Conservation (phyloP, 2,888 invertebrate species). For the Sinhomidia bicolor region DNA sequence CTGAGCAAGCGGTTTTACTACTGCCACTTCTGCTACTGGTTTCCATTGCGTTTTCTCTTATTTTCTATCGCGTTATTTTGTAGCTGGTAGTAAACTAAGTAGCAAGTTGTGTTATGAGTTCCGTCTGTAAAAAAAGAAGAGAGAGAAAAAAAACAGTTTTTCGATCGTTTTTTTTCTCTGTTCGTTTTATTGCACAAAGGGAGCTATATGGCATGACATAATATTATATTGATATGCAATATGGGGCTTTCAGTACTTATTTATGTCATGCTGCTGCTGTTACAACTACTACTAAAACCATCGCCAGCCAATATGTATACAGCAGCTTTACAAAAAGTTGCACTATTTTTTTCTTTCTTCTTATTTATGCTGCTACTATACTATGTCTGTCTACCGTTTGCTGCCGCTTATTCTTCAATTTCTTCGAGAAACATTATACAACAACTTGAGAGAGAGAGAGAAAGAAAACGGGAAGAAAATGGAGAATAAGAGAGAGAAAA, state of each 20-base stretch:
- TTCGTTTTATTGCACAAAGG: constrained; percentile 40
- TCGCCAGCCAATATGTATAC: too few species aligned
- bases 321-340: too few species aligned
- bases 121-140: constrained; percentile 7
- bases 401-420: constrained; percentile 32
- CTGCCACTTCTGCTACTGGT: constrained; percentile 20
- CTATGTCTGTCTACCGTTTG: not conserved
- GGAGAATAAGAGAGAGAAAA: constrained; percentile 11
- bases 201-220: constrained; percentile 36
- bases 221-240: constrained; percentile 42
- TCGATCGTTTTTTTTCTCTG: constrained; percentile 55
- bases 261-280: not conserved
- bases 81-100: constrained; percentile 15
- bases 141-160: not conserved
- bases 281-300: not conserved
- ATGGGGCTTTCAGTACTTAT: constrained; percentile 15
- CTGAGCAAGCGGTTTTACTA: constrained; percentile 46
- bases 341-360: constrained; percentile 47
- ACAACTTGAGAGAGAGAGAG: constrained; percentile 4
- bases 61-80: constrained; percentile 42
- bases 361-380: not conserved
- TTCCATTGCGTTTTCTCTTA: constrained; percentile 46
- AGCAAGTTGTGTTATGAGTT: constrained; percentile 40
- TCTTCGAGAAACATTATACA: constrained; percentile 3
- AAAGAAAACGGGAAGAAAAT: not conserved